A percentile compares a stretch with the other conserved stretches of the same genome.
Conservation (phyloP, 2,113 vertebrate genomes). For the Trogon melanurus region DNA sequence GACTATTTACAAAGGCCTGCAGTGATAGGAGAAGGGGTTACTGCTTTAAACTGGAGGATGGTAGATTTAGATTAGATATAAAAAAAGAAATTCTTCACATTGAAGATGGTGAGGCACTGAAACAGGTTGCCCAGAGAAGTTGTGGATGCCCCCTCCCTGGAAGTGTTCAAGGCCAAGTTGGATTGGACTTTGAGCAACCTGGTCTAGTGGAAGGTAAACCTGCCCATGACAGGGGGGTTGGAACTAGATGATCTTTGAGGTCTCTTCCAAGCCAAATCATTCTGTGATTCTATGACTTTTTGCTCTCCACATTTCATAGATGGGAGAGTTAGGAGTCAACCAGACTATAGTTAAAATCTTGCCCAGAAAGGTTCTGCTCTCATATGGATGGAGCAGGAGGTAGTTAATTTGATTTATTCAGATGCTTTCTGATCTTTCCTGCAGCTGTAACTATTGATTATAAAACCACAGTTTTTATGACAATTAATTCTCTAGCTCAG, state of each 20-base stretch:
- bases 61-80: neutral
- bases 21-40: neutral
- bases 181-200: neutral
- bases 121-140: neutral
- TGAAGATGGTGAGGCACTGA: neutral
- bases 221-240: neutral
- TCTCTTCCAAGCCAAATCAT: neutral
- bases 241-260: neutral
- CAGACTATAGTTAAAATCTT: neutral
- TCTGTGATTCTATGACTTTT: neutral
- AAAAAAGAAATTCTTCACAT: neutral
- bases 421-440: conserved; percentile 42
- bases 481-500: conserved; percentile 39
- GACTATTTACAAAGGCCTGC: neutral
- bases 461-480: conserved; percentile 30
- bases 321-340: neutral
- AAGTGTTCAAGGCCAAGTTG: neutral
- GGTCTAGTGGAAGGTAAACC: neutral
- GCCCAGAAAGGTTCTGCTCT: neutral
- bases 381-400: neutral
- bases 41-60: neutral
- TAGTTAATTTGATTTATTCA: conserved; percentile 30
- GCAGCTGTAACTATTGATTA: conserved; percentile 54
- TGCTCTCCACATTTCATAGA: neutral
- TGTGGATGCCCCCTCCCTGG: neutral